Base-by-base conservation (phyloP, 2,113 vertebrate genomes). In the Gasterosteus nipponicus region DNA sequence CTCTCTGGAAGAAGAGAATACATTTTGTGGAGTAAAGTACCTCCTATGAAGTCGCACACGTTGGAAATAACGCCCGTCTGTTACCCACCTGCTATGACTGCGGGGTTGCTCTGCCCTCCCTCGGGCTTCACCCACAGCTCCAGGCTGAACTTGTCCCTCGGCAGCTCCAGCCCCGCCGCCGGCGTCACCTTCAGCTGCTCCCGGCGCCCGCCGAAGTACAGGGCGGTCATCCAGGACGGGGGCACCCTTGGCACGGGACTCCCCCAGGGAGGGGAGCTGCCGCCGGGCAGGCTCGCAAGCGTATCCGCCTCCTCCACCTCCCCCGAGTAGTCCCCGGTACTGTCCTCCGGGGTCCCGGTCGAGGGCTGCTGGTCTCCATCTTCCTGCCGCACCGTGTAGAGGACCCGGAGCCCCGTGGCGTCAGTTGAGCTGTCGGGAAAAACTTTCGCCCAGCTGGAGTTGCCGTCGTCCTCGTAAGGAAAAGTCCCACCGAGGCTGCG, bases 61-160 rank as follows among this genome's bases (percentile, higher is more conserved):
- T 38, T 38, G 35, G 35, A 5, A 38, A 5, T 35, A 11, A n/a
- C 51, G 5, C 18, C 47, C 3, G 47, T n/a, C 3, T 42, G 56
- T 16, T 68, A 92, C 92, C 93, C 94, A 99, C 97, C 97, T 97
- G 97, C 94, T 44, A 99, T 95, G 78, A 98, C 80, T 33, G 96
- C 95, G 3, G 96, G 97, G 88, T 95, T 95, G 90, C 91, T 96
- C 93, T 98, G 97, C 14, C 97, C 97, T 76, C 97, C 97, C 80
- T 98, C 97, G 0, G 96, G 95, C 67, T 94, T 96, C 82, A 98
- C 93, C 97, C 97, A 98, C 64, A 96, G 88, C 92, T 98, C 97
- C 86, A 97, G 74, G 33, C 95, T 98, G 94, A 99, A 98, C 11
- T 85, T 85, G 68, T 89, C 90, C 73, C 94, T 91, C 61, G 97